Percentiles rank a stretch among this genome's conserved stretches.
These are phyloP conservation scores for Sebastes kiyomatsui DNA, from an alignment of 2,797 vertebrate species.

Conservation along the genomic window DNA sequence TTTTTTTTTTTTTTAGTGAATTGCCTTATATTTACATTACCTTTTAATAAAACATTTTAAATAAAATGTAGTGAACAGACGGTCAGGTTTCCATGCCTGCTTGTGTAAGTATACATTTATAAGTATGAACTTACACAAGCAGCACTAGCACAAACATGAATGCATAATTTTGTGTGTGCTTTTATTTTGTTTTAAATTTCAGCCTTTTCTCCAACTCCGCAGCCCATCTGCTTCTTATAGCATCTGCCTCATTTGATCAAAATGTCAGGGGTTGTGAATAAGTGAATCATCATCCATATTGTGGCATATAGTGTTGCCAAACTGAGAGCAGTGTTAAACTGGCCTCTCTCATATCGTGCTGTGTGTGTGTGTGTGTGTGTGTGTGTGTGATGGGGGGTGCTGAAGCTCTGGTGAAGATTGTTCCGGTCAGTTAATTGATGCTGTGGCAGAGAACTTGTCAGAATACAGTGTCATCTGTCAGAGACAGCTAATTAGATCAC, in stretches of 20 bases:
- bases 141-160: background rate
- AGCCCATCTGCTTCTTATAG: background rate
- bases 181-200: background rate
- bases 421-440: conserved; percentile 74
- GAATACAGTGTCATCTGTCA: conserved; percentile 69
- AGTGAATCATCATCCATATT: conserved; percentile 34
- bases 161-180: background rate
- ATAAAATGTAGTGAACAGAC: background rate
- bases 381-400: background rate
- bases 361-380: conserved; percentile 10
- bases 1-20: background rate
- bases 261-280: conserved; percentile 24
- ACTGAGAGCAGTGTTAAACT: conserved; percentile 20
- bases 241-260: conserved; percentile 9
- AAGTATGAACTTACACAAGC: background rate
- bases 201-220: background rate
- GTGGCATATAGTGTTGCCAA: conserved; percentile 17
- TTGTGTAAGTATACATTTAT: background rate
- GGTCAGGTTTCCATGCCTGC: background rate
- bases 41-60: background rate
- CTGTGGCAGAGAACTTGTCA: conserved; percentile 71
- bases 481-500: conserved; percentile 75
- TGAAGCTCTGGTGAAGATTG: conserved; percentile 51
- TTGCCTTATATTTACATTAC: background rate
- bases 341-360: background rate